phyloP scores from a whole-genome alignment of 2,113 vertebrate species.

The Sapayoa aenigma region DNA sequence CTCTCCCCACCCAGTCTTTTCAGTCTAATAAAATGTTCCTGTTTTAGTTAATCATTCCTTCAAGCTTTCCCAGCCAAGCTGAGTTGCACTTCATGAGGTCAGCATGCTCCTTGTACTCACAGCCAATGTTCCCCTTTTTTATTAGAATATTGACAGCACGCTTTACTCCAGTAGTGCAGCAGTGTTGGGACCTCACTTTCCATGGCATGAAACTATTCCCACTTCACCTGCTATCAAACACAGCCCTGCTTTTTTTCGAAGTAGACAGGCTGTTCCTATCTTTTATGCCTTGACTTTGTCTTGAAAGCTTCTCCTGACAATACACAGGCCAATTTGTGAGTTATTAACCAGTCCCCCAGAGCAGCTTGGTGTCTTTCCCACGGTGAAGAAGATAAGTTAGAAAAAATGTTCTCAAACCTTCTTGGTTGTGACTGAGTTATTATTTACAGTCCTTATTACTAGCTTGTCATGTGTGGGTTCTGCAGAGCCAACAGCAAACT shows the following conservation, averaged over 20 bases:
- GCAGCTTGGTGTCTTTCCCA: not conserved
- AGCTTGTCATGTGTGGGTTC: not conserved
- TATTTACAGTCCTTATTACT: not conserved
- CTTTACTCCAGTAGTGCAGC: not conserved
- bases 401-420: not conserved
- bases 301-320: not conserved
- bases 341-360: not conserved
- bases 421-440: not conserved
- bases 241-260: not conserved
- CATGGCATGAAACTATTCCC: not conserved
- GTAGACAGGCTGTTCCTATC: not conserved
- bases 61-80: not conserved
- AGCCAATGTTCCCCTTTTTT: not conserved
- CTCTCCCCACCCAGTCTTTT: not conserved
- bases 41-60: conserved; percentile 36
- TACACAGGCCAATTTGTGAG: not conserved
- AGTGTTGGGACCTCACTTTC: not conserved
- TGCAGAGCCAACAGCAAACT: not conserved
- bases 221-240: conserved; percentile 4
- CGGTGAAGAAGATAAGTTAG: not conserved
- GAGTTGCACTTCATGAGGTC: conserved; percentile 1
- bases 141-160: not conserved
- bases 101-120: not conserved
- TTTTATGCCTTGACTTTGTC: not conserved
- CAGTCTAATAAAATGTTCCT: not conserved